Evolutionary conservation across 2,113 vertebrate genomes (phyloP).

Genomic region (Oryzias curvinotus): DNA sequence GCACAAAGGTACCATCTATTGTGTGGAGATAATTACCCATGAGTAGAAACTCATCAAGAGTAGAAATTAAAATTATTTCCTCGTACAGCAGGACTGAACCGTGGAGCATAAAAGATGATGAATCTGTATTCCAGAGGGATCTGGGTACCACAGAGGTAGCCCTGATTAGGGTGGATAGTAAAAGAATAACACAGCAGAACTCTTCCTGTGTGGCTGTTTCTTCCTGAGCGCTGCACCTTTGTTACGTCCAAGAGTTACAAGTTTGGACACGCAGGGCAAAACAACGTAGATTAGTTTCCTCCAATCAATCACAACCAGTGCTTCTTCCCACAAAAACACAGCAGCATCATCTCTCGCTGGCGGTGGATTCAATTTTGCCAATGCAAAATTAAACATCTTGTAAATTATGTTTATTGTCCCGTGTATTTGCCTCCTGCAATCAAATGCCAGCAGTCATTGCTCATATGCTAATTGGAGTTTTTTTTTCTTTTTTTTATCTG

Average conservation of each 20-base stretch:
- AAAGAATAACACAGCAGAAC: conserved; percentile 47
- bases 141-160: conserved; percentile 67
- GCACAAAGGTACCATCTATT: conserved; percentile 74
- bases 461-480: conserved; percentile 67
- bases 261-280: conserved; percentile 30
- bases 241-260: conserved; percentile 30
- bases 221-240: conserved; percentile 1
- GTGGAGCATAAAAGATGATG: conserved; percentile 78
- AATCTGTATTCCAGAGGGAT: conserved; percentile 79
- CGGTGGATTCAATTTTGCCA: conserved; percentile 63
- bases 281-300: conserved; percentile 48
- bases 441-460: conserved; percentile 63
- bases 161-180: conserved; percentile 75
- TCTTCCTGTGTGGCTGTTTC: conserved; percentile 11
- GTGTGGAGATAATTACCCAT: conserved; percentile 79
- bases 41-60: conserved; percentile 82
- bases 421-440: conserved; percentile 56
- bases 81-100: conserved; percentile 72
- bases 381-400: conserved; percentile 69
- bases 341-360: conserved; percentile 32
- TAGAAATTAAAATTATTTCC: conserved; percentile 82
- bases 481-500: conserved; percentile 46
- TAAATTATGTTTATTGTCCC: conserved; percentile 68
- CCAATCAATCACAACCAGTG: conserved; percentile 48
- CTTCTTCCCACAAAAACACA: conserved; percentile 41